These are phyloP conservation scores for Trachelus iudaicus DNA, from an alignment of 2,888 invertebrate genomes.

Conservation along the genomic window DNA sequence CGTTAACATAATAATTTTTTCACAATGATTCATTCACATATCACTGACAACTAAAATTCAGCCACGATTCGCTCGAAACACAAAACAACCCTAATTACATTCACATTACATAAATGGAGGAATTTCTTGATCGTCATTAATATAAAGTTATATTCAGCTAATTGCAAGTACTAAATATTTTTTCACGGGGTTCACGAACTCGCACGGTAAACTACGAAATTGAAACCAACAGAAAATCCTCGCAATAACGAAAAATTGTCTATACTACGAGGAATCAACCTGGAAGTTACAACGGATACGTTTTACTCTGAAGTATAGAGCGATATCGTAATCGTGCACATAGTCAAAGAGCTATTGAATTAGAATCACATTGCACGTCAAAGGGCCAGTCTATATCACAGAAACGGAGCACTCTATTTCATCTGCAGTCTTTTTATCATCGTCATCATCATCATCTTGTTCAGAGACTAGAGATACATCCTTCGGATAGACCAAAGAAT, in stretches of 20 bases:
- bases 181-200: not conserved
- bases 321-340: not conserved
- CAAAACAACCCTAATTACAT: not conserved
- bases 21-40: not conserved
- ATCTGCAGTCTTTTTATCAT: conserved; percentile 60
- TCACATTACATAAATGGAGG: not conserved
- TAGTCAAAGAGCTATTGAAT: conserved; percentile 1
- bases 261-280: not conserved
- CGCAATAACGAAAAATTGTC: not conserved
- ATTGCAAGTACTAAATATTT: not conserved
- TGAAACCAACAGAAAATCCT: not conserved
- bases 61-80: not conserved
- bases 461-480: conserved; percentile 54
- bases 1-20: not conserved
- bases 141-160: not conserved
- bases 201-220: not conserved
- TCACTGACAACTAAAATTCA: not conserved
- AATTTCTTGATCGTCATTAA: not conserved
- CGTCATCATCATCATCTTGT: conserved; percentile 36
- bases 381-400: conserved; percentile 60
- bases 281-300: not conserved
- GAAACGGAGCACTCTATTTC: conserved; percentile 59
- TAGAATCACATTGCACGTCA: conserved; percentile 4
- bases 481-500: conserved; percentile 51
- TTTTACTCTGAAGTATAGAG: not conserved